Percentiles rank a stretch among this genome's conserved stretches.
phyloP scores from a whole-genome alignment of 1,140 invertebrate species.

The Colletes latitarsis region DNA sequence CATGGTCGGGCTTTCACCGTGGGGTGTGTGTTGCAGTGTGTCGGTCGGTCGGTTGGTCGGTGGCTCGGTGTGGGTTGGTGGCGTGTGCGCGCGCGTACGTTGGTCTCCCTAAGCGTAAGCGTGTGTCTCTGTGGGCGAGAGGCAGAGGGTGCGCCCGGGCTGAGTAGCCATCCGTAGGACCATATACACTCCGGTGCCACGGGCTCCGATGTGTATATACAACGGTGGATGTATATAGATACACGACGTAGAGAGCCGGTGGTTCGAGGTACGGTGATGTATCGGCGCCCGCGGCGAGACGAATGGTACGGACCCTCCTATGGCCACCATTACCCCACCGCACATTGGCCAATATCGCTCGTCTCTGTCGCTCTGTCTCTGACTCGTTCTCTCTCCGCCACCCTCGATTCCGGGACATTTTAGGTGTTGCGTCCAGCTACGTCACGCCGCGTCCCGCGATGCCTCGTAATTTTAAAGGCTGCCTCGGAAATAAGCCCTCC shows the following conservation, averaged over 20 bases:
- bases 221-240: conserved; percentile 65
- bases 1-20: background rate
- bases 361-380: conserved; percentile 37
- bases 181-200: conserved; percentile 70
- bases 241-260: conserved; percentile 61
- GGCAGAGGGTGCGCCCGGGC: conserved; percentile 73
- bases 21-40: background rate
- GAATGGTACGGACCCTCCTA: conserved; percentile 76
- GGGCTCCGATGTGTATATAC: conserved; percentile 38
- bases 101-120: conserved; percentile 40
- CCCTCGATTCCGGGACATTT: conserved; percentile 44
- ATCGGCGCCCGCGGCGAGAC: conserved; percentile 79
- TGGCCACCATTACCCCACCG: conserved; percentile 75
- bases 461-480: conserved; percentile 57
- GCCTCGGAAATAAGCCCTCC: conserved; percentile 8
- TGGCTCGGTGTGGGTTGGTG: too few species aligned
- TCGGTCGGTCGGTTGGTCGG: background rate
- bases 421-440: conserved; percentile 49
- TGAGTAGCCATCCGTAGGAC: conserved; percentile 76
- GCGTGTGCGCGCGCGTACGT: background rate
- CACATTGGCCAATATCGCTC: conserved; percentile 75
- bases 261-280: conserved; percentile 78
- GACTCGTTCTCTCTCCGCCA: conserved; percentile 11
- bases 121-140: conserved; percentile 42
- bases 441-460: conserved; percentile 52